These are phyloP conservation scores for Anorthoa munda DNA, from an alignment of 2,888 invertebrate genomes.

Conservation along the genomic window DNA sequence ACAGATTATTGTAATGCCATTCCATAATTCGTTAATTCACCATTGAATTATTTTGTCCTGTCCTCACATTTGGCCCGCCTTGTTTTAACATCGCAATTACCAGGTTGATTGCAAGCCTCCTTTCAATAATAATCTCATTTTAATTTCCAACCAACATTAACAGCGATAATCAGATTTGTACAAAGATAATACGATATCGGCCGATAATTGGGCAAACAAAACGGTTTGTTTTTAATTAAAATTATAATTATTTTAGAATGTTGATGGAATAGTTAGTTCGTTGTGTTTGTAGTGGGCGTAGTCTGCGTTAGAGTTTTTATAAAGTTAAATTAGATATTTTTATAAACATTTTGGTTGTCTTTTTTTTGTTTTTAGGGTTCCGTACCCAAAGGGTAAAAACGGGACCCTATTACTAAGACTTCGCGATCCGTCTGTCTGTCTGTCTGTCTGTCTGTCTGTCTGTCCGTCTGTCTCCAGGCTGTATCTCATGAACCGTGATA, in stretches of 20 bases:
- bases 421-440: too few species aligned
- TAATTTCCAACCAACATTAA: slow-evolving; percentile 71
- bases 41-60: slow-evolving; percentile 18
- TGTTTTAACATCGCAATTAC: slow-evolving; percentile 54
- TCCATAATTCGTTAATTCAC: not conserved
- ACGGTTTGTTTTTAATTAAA: slow-evolving; percentile 72
- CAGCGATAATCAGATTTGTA: slow-evolving; percentile 73
- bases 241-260: slow-evolving; percentile 39
- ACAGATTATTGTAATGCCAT: not conserved
- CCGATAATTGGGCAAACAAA: slow-evolving; percentile 70
- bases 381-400: too few species aligned
- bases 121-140: slow-evolving; percentile 67
- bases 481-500: too few species aligned
- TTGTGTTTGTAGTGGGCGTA: slow-evolving; percentile 1
- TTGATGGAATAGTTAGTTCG: slow-evolving; percentile 29
- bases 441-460: too few species aligned
- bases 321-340: slow-evolving; percentile 9
- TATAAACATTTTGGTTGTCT: not conserved
- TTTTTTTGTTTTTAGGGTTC: too few species aligned
- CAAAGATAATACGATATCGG: slow-evolving; percentile 72
- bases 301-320: slow-evolving; percentile 9
- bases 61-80: slow-evolving; percentile 37
- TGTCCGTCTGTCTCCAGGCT: too few species aligned
- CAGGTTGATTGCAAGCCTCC: slow-evolving; percentile 55
- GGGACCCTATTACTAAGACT: too few species aligned